Conservation (phyloP, 2,113 vertebrate species). For the Sphyrna mokarran region DNA sequence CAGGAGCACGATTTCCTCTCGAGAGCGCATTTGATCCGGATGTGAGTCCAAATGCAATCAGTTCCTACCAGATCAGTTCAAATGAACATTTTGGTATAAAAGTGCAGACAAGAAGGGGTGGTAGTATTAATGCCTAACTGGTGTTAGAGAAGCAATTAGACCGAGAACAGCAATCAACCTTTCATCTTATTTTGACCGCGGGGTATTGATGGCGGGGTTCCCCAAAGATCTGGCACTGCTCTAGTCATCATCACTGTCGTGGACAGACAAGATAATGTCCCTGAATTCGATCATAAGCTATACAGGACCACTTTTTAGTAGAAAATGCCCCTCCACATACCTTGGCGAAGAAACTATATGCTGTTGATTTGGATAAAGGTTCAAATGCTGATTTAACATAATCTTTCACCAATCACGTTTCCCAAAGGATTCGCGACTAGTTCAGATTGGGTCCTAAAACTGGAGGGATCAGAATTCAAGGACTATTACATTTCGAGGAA, state of each 20-base stretch:
- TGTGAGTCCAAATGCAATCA: neutral
- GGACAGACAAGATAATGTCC: neutral
- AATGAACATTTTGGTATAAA: neutral
- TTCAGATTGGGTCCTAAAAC: neutral
- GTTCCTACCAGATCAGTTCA: neutral
- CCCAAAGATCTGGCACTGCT: neutral
- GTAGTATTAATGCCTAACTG: neutral
- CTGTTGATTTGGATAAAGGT: neutral
- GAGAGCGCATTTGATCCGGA: neutral
- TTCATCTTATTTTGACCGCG: neutral
- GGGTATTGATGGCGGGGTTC: neutral
- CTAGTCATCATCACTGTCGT: neutral
- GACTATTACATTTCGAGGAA: neutral
- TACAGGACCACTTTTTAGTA: neutral
- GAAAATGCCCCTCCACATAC: neutral
- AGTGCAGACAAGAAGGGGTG: neutral
- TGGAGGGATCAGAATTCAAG: neutral
- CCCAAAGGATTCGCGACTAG: neutral
- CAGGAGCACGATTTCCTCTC: neutral
- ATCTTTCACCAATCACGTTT: neutral
- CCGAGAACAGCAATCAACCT: neutral
- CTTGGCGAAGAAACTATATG: neutral
- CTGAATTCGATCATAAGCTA: neutral
- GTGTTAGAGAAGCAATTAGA: neutral
- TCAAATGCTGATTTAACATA: neutral